phyloP scores from a whole-genome alignment of 2,888 invertebrate genomes.

The Coelinius sp. region DNA sequence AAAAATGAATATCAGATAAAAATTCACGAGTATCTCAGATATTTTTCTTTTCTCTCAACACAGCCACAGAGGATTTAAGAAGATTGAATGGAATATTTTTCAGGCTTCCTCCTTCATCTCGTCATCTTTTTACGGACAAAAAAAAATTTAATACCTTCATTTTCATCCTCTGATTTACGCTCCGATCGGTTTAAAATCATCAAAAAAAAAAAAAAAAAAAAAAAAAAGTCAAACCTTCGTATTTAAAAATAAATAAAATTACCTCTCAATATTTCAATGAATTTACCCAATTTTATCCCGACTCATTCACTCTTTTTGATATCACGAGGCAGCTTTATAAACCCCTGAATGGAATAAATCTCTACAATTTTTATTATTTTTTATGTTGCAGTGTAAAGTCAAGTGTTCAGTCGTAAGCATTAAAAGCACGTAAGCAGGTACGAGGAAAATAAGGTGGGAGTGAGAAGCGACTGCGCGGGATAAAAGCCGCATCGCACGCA shows the following conservation, averaged over 20 bases:
- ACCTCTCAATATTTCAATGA: not conserved
- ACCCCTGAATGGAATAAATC: not conserved
- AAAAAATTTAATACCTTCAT: too few species aligned
- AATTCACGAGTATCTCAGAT: not conserved
- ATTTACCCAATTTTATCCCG: not conserved
- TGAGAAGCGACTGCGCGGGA: constrained; percentile 44
- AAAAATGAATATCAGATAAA: not conserved
- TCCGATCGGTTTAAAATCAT: too few species aligned
- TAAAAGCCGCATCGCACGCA: constrained; percentile 44
- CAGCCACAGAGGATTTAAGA: not conserved
- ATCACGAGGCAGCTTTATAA: not conserved
- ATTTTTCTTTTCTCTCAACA: not conserved
- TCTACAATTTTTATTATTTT: not conserved
- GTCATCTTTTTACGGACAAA: not conserved
- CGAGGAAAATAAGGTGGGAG: constrained; percentile 29
- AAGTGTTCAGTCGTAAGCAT: not conserved
- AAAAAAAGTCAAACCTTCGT: too few species aligned
- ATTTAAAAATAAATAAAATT: not conserved
- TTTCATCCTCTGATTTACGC: too few species aligned
- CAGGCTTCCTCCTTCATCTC: not conserved
- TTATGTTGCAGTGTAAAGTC: constrained; percentile 8
- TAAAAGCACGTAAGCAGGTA: constrained; percentile 6
- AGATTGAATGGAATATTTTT: not conserved
- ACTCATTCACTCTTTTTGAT: not conserved
- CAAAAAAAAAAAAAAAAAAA: not conserved